These are phyloP conservation scores for Merluccius polli DNA, from an alignment of 2,797 vertebrate genomes.

Conservation along the genomic window DNA sequence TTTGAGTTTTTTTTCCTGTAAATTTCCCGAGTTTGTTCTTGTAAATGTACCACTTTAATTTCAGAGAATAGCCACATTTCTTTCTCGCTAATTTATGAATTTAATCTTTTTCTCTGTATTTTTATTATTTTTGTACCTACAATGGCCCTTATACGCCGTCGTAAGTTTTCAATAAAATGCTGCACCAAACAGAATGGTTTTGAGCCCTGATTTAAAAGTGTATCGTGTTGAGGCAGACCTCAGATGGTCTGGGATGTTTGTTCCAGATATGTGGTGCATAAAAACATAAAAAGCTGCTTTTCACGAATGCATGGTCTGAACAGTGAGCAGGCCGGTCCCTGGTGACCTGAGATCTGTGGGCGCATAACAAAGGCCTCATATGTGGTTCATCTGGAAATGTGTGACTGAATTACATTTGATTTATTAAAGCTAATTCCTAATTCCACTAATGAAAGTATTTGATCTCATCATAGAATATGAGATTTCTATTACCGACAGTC, in stretches of 20 bases:
- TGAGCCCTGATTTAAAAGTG: no score
- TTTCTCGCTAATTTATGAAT: no score
- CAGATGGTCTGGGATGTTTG: not conserved
- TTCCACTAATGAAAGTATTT: constrained; percentile 40
- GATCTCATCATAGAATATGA: constrained; percentile 57
- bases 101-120: no score
- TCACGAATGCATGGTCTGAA: not conserved
- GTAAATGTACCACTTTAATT: no score
- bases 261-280: no score
- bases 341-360: constrained; percentile 14
- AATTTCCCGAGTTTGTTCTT: no score
- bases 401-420: constrained; percentile 26
- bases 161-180: constrained; percentile 22
- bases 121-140: no score
- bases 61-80: no score
- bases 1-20: no score
- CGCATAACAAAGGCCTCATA: not conserved
- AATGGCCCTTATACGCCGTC: no score
- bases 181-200: no score
- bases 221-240: not conserved
- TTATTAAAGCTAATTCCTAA: constrained; percentile 24
- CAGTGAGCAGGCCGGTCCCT: not conserved
- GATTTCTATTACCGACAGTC: constrained; percentile 55
- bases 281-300: not conserved
- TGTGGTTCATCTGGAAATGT: not conserved